These are phyloP conservation scores for Zalophus californianus DNA, from an alignment of 2,797 vertebrate species.

Conservation along the genomic window DNA sequence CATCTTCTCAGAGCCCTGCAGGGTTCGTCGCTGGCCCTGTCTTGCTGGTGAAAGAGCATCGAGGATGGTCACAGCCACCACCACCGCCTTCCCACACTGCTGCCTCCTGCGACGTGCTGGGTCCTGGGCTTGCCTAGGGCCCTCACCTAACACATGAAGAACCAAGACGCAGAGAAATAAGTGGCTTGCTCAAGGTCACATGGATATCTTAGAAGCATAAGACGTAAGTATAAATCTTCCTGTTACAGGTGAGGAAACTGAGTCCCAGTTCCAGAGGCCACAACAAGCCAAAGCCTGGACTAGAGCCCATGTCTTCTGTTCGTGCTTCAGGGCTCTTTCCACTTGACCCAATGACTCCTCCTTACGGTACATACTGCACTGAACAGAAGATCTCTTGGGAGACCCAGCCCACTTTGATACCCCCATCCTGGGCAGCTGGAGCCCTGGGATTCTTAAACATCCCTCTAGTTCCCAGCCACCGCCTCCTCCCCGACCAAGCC, in stretches of 20 bases:
- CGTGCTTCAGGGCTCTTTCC: neutral
- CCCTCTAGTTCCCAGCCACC: neutral
- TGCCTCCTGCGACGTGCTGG: accelerated
- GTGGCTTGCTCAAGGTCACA: neutral
- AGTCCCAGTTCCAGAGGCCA: neutral
- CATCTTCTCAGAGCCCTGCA: neutral
- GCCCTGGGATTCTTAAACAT: neutral
- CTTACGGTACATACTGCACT: neutral
- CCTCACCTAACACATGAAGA: neutral
- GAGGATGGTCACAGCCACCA: neutral
- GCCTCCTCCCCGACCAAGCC: neutral
- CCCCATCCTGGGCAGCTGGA: neutral
- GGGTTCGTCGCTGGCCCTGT: neutral
- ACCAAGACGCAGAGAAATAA: neutral
- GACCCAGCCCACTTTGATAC: neutral
- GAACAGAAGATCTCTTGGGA: neutral
- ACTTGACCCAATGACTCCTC: neutral
- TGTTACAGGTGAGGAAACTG: neutral
- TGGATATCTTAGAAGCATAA: neutral
- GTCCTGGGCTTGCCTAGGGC: neutral
- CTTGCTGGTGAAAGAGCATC: neutral
- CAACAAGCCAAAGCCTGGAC: neutral
- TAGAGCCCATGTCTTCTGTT: neutral
- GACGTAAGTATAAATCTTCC: neutral
- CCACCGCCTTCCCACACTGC: neutral